Evolutionary conservation across 2,113 vertebrate genomes (phyloP).

Genomic region (Haliaeetus leucogaster): DNA sequence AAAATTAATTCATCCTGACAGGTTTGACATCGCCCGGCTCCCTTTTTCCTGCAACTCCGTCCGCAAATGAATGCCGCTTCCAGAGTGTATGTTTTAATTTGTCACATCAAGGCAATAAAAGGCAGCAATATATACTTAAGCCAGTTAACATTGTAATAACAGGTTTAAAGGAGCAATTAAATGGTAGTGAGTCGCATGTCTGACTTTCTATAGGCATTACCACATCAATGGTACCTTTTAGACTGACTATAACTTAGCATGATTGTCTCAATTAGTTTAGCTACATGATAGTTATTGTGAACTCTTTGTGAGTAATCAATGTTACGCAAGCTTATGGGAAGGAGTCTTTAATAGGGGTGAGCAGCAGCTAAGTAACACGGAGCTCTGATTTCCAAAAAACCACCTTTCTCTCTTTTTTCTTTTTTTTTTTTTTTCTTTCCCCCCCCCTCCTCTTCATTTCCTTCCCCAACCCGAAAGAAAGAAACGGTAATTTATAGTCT

Average conservation of each 20-base stretch:
- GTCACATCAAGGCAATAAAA: conserved; percentile 64
- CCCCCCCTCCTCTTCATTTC: not conserved
- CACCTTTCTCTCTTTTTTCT: not conserved
- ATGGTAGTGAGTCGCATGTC: conserved; percentile 55
- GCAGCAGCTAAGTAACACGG: not conserved
- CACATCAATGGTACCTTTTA: conserved; percentile 67
- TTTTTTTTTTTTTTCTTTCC: accelerated
- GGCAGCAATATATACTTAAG: conserved; percentile 56
- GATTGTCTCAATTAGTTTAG: conserved; percentile 58
- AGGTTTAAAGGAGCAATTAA: conserved; percentile 60
- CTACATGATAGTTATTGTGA: conserved; percentile 47
- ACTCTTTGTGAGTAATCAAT: conserved; percentile 61
- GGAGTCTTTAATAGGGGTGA: not conserved
- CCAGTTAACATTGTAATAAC: conserved; percentile 60
- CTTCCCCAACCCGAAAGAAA: not conserved
- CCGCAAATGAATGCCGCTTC: conserved; percentile 48
- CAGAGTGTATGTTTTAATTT: conserved; percentile 61
- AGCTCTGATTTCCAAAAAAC: not conserved
- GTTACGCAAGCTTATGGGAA: conserved; percentile 60
- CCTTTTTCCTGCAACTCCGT: not conserved
- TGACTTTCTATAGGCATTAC: conserved; percentile 61
- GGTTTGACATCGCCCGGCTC: conserved; percentile 24
- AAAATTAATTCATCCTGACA: conserved; percentile 65
- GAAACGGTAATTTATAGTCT: not conserved
- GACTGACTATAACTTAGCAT: conserved; percentile 57